Conservation (phyloP, 1,140 invertebrate genomes). For the Nylanderia fulva region DNA sequence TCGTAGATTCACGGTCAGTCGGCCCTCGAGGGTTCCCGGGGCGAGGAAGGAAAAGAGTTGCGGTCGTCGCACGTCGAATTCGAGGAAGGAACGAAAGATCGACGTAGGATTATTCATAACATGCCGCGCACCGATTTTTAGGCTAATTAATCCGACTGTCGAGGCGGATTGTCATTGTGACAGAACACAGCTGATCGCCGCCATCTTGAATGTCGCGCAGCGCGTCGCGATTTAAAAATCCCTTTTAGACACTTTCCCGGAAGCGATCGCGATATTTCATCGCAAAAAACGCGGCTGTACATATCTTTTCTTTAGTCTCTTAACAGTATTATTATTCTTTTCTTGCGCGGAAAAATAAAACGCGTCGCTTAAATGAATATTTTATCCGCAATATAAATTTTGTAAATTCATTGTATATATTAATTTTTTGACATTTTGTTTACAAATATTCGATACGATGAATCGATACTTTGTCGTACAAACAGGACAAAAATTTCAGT, state of each 20-base stretch:
- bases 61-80: background rate
- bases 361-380: background rate
- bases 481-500: too few species aligned
- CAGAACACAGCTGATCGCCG: slow-evolving; percentile 76
- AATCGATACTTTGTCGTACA: too few species aligned
- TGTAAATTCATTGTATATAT: too few species aligned
- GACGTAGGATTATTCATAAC: background rate
- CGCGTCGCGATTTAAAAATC: slow-evolving; percentile 67
- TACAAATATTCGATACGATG: too few species aligned
- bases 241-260: slow-evolving; percentile 33
- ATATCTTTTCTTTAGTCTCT: background rate
- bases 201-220: slow-evolving; percentile 69
- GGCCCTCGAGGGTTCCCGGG: too few species aligned
- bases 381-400: background rate
- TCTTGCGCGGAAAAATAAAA: background rate
- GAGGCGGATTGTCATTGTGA: slow-evolving; percentile 69
- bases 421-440: too few species aligned
- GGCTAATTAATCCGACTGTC: slow-evolving; percentile 20
- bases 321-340: background rate
- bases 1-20: too few species aligned
- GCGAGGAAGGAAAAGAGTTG: too few species aligned
- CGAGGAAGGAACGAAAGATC: background rate
- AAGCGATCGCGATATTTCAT: background rate
- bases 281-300: background rate
- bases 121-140: background rate